Evolutionary conservation across 2,113 vertebrate genomes (phyloP).

Genomic region (Ascaphus truei): DNA sequence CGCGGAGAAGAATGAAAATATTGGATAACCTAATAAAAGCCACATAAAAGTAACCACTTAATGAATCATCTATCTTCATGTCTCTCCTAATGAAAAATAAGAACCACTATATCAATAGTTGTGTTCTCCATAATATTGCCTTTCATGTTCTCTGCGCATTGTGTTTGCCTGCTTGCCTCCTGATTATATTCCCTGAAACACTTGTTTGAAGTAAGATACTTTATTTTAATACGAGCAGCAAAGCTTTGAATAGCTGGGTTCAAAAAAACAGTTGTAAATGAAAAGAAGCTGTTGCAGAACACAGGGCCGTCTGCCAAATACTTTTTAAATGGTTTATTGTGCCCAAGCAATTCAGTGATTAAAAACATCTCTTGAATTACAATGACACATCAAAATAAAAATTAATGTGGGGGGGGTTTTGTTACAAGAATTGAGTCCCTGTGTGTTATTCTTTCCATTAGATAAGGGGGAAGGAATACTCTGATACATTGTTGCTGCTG

Average conservation of each 20-base stretch:
- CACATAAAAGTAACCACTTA: constrained; percentile 1
- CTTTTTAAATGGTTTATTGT: constrained; percentile 74
- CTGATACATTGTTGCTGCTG: constrained; percentile 60
- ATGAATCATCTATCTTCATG: constrained; percentile 29
- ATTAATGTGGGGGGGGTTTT: constrained; percentile 69
- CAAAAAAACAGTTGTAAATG: constrained; percentile 65
- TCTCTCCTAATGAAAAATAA: constrained; percentile 46
- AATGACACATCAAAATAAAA: constrained; percentile 74
- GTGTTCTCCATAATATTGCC: constrained; percentile 42
- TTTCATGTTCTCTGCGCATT: constrained; percentile 53
- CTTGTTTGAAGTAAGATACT: constrained; percentile 63
- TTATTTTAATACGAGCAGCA: constrained; percentile 68
- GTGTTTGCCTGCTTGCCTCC: constrained; percentile 48
- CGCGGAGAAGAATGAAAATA: constrained; percentile 1
- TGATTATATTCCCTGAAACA: constrained; percentile 51
- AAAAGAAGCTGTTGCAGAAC: constrained; percentile 58
- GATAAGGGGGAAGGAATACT: constrained; percentile 59
- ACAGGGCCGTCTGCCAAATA: constrained; percentile 66
- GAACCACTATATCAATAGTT: constrained; percentile 38
- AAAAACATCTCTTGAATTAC: constrained; percentile 79
- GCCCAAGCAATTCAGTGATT: constrained; percentile 70
- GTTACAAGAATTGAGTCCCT: constrained; percentile 67
- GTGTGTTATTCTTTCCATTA: constrained; percentile 72
- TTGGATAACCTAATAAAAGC: constrained; percentile 18
- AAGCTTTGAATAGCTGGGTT: constrained; percentile 62